Percentiles rank a stretch among this genome's conserved stretches.
phyloP scores from a whole-genome alignment of 2,113 vertebrate genomes.

The Elaphurus davidianus region DNA sequence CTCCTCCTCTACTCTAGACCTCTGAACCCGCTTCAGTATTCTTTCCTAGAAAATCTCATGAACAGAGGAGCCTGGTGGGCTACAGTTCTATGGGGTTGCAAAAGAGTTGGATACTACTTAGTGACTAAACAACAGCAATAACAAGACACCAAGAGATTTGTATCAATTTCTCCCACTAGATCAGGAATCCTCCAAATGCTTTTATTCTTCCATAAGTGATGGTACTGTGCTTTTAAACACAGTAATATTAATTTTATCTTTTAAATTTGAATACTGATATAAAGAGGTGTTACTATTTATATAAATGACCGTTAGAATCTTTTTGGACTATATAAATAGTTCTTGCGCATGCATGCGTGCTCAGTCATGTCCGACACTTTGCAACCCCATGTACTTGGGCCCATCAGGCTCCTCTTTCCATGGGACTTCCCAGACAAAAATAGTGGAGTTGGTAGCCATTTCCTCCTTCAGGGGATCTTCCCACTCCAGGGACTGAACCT shows the following conservation, averaged over 20 bases:
- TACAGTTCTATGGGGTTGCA: neutral
- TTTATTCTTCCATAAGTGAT: neutral
- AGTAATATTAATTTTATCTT: neutral
- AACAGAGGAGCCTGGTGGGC: neutral
- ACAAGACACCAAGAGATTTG: neutral
- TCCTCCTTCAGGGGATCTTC: neutral
- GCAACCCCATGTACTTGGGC: neutral
- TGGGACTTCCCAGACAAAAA: neutral
- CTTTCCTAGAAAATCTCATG: neutral
- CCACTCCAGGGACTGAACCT: neutral
- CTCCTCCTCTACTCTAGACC: neutral
- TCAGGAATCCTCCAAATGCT: neutral
- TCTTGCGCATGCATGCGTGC: accelerated
- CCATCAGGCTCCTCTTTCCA: neutral
- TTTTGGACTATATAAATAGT: neutral
- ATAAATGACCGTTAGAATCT: neutral
- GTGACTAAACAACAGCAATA: neutral
- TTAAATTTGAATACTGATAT: slow-evolving; percentile 17
- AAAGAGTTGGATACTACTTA: neutral
- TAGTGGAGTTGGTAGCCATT: neutral
- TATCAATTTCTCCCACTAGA: neutral
- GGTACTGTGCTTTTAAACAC: neutral
- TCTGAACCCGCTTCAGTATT: neutral
- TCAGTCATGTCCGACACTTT: neutral
- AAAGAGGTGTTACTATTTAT: neutral